A percentile compares a stretch with the other conserved stretches of the same genome.
Conservation (phyloP, 2,888 invertebrate genomes). For the Drosophila kambysellisi region DNA sequence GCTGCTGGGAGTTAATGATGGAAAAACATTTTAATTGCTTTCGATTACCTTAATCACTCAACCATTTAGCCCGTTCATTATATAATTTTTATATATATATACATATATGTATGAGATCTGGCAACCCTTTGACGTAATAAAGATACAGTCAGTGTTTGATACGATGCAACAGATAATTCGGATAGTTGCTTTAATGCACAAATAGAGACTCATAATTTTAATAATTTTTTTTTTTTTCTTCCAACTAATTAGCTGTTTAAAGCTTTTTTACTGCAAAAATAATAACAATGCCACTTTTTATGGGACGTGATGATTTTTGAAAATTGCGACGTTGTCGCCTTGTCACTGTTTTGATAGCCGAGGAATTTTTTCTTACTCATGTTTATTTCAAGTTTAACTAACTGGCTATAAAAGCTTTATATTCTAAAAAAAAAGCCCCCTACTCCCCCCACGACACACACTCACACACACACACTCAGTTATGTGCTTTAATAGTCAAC, state of each 20-base stretch:
- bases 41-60: constrained; percentile 17
- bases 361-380: constrained; percentile 75
- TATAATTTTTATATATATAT: background rate
- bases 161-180: background rate
- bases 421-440: background rate
- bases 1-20: constrained; percentile 11
- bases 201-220: background rate
- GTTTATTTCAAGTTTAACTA: constrained; percentile 72
- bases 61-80: constrained; percentile 23
- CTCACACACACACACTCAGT: background rate
- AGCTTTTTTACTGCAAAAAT: constrained; percentile 12
- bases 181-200: background rate
- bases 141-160: constrained; percentile 4
- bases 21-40: constrained; percentile 21
- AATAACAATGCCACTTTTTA: constrained; percentile 57
- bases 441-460: background rate
- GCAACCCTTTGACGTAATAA: background rate
- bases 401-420: constrained; percentile 58
- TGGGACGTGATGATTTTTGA: constrained; percentile 71
- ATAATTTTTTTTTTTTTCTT: background rate
- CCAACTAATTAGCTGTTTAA: constrained; percentile 31
- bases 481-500: constrained; percentile 29
- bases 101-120: background rate
- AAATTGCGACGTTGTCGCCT: constrained; percentile 35
- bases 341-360: constrained; percentile 56